These are phyloP conservation scores for Conus betulinus DNA, from an alignment of 1,140 invertebrate genomes.

Conservation along the genomic window DNA sequence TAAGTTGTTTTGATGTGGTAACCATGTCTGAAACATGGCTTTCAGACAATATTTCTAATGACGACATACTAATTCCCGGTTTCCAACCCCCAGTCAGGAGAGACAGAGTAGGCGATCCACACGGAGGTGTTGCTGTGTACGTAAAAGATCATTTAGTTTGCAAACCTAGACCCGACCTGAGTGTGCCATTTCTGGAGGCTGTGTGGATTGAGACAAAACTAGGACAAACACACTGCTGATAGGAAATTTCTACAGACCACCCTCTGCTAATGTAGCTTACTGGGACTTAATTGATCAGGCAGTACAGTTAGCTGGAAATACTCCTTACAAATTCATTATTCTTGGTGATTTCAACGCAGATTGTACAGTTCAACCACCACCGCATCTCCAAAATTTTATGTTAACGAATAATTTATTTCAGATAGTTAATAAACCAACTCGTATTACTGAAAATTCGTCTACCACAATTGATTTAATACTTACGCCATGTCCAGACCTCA, in stretches of 20 bases:
- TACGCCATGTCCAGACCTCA: background rate
- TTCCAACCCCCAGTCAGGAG: background rate
- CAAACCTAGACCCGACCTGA: background rate
- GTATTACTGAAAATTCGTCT: background rate
- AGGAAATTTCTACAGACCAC: background rate
- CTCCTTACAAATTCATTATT: background rate
- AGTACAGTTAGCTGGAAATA: background rate
- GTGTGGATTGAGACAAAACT: background rate
- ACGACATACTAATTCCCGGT: too few species aligned
- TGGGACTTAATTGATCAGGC: background rate
- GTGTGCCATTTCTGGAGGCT: background rate
- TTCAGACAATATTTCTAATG: too few species aligned
- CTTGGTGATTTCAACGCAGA: conserved; percentile 15
- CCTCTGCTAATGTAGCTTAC: background rate
- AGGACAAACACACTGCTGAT: background rate
- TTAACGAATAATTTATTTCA: background rate
- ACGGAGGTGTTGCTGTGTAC: background rate
- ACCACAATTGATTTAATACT: background rate
- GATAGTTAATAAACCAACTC: background rate
- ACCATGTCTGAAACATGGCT: too few species aligned
- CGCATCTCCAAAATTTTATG: background rate
- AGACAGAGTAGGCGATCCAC: background rate
- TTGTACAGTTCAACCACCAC: background rate
- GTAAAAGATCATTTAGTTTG: background rate
- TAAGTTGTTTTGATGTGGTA: too few species aligned